phyloP scores from a whole-genome alignment of 2,888 invertebrate genomes.

The Trachelus troglodyta region DNA sequence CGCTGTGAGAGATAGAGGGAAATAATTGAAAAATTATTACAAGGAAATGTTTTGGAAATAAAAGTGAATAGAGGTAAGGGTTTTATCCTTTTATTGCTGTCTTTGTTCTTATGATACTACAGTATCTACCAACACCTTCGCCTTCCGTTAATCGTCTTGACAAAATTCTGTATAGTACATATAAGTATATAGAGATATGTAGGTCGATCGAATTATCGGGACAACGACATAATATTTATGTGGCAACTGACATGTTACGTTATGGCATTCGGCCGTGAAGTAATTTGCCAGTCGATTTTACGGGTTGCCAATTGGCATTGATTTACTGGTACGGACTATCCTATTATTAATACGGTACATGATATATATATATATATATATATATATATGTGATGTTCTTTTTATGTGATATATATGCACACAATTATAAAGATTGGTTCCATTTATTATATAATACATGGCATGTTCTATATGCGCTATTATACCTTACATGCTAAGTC shows the following conservation, averaged over 20 bases:
- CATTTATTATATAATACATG: too few species aligned
- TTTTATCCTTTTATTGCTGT: too few species aligned
- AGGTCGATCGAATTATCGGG: background rate
- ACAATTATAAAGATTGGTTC: too few species aligned
- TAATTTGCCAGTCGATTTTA: background rate
- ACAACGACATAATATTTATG: background rate
- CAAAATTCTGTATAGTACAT: background rate
- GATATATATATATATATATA: too few species aligned
- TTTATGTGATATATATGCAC: too few species aligned
- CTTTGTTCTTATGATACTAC: background rate
- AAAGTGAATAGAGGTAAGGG: too few species aligned
- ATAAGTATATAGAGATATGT: background rate
- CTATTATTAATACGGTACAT: background rate
- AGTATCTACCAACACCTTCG: background rate
- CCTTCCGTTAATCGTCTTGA: background rate
- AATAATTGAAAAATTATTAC: too few species aligned
- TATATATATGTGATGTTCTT: too few species aligned
- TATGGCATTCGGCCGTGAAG: background rate
- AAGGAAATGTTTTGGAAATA: too few species aligned
- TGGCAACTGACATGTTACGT: background rate
- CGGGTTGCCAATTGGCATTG: background rate
- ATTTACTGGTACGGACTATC: background rate
- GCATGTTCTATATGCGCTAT: too few species aligned
- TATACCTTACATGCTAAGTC: background rate
- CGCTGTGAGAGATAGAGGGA: too few species aligned